Conservation (phyloP, 1,140 invertebrate genomes). For the Pseudomyrmex concolor region DNA sequence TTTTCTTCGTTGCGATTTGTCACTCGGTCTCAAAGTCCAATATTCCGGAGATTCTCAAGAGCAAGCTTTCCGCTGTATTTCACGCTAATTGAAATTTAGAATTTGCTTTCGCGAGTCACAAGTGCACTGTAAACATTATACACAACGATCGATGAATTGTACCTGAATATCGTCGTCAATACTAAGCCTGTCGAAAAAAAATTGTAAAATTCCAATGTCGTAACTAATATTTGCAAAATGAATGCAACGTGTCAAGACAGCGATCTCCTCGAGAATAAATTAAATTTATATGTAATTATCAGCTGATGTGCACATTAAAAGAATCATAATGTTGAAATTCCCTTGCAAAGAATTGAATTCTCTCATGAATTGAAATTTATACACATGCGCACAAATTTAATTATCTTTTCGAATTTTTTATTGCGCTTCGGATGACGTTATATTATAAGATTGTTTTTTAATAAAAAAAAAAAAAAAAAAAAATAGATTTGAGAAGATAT, state of each 20-base stretch:
- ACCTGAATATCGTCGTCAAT: background rate
- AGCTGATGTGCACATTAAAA: constrained; percentile 23
- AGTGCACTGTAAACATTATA: too few relatives aligned
- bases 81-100: too few relatives aligned
- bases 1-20: constrained; percentile 1
- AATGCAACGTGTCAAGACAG: constrained; percentile 5
- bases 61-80: background rate
- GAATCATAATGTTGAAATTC: constrained; percentile 28
- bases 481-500: too few relatives aligned
- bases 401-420: too few relatives aligned
- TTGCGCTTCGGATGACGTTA: too few relatives aligned
- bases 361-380: background rate
- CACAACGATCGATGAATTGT: too few relatives aligned
- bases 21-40: constrained; percentile 12
- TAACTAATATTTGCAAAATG: background rate
- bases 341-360: constrained; percentile 16
- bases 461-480: too few relatives aligned
- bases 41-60: background rate
- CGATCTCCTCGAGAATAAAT: background rate
- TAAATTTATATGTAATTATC: constrained; percentile 7
- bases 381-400: too few relatives aligned
- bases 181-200: too few relatives aligned
- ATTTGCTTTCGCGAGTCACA: too few relatives aligned
- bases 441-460: too few relatives aligned
- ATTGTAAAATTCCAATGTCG: background rate